phyloP scores from a whole-genome alignment of 1,140 invertebrate genomes.

The Drosophila ironensis region DNA sequence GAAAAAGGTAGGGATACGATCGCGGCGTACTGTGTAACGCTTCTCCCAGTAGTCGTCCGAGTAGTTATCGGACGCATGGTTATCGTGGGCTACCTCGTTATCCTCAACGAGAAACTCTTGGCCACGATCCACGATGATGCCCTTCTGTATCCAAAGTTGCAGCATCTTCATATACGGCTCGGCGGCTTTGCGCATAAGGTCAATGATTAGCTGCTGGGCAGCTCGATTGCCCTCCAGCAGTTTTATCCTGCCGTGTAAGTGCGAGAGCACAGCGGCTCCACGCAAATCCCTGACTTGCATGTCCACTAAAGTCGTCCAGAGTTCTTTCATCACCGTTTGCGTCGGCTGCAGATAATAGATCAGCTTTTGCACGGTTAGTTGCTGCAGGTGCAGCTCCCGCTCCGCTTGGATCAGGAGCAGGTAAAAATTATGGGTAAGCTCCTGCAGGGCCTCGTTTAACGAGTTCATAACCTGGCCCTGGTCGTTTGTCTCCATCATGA shows the following conservation, averaged over 20 bases:
- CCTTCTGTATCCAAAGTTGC: constrained; percentile 97
- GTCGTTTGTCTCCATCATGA: constrained; percentile 90
- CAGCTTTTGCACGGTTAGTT: constrained; percentile 93
- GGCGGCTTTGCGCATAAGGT: constrained; percentile 89
- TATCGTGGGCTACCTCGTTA: constrained; percentile 90
- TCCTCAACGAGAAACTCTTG: constrained; percentile 94
- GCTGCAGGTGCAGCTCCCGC: constrained; percentile 88
- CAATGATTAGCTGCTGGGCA: constrained; percentile 90
- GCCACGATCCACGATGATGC: constrained; percentile 95
- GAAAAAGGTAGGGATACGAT: constrained; percentile 94
- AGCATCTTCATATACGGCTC: constrained; percentile 96
- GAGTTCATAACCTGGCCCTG: constrained; percentile 96
- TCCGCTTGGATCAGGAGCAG: constrained; percentile 93
- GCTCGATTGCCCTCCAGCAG: constrained; percentile 89
- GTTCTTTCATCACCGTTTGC: constrained; percentile 90
- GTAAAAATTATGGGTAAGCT: constrained; percentile 91
- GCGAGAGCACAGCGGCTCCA: constrained; percentile 93
- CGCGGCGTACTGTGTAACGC: constrained; percentile 88
- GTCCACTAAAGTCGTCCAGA: constrained; percentile 89
- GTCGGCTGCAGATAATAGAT: constrained; percentile 95
- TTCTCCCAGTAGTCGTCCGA: constrained; percentile 98
- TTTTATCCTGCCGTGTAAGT: constrained; percentile 92
- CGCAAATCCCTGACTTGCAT: constrained; percentile 90
- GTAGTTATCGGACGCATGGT: constrained; percentile 90
- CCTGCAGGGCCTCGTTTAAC: constrained; percentile 90